Conservation (phyloP, 2,113 vertebrate species). For the Maccullochella peelii region DNA sequence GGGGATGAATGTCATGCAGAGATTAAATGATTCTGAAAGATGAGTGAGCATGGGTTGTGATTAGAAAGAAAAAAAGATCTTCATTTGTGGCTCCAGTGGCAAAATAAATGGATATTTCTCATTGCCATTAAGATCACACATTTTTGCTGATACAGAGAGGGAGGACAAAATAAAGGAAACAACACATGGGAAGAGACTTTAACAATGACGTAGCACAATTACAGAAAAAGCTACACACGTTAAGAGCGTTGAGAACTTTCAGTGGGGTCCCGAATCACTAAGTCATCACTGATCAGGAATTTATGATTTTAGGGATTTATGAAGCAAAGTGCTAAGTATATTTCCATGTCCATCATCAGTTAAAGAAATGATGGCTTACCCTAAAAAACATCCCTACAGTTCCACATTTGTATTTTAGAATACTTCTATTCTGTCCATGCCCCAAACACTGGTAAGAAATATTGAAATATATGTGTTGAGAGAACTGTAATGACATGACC, state of each 20-base stretch:
- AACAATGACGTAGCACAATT: background rate
- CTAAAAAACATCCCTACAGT: background rate
- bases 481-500: constrained; percentile 8
- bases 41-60: constrained; percentile 33
- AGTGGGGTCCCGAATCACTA: background rate
- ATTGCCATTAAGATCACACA: background rate
- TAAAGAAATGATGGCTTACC: background rate
- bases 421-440: background rate
- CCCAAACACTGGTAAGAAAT: background rate
- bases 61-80: constrained; percentile 5
- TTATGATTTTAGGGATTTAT: constrained; percentile 36
- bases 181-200: background rate
- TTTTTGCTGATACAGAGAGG: constrained; percentile 11
- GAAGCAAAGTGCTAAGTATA: constrained; percentile 3
- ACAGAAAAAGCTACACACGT: background rate
- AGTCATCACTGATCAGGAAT: constrained; percentile 23
- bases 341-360: background rate
- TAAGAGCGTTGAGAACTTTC: background rate
- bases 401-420: background rate
- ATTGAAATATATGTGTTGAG: background rate
- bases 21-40: constrained; percentile 74
- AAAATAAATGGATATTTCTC: background rate
- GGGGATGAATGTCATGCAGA: constrained; percentile 74
- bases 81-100: background rate
- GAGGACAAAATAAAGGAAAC: background rate